Conservation (phyloP, 2,888 invertebrate genomes). For the Salpingus planirostris region DNA sequence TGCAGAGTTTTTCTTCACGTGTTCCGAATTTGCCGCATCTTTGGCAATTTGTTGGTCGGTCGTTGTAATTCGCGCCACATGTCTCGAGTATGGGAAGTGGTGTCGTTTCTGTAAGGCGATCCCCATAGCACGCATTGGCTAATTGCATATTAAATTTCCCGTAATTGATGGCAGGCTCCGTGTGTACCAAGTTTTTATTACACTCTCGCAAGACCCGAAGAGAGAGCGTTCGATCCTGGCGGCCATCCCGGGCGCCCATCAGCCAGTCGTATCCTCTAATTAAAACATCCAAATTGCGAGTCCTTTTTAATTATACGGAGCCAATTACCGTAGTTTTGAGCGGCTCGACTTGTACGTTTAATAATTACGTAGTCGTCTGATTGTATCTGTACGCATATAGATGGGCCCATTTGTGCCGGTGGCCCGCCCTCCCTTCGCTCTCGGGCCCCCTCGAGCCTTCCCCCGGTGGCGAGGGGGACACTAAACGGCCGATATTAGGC, state of each 20-base stretch:
- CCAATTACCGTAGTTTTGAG: conserved; percentile 33
- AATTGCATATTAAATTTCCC: conserved; percentile 2
- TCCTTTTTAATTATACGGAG: conserved; percentile 30
- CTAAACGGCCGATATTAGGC: conserved; percentile 12
- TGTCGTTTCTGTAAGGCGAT: conserved; percentile 5
- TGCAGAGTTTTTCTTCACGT: no score
- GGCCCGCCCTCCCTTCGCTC: not conserved
- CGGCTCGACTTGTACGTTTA: conserved; percentile 31
- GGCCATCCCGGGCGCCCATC: conserved; percentile 10
- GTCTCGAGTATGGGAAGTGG: conserved; percentile 1
- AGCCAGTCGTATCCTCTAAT: no score
- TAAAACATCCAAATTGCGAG: conserved; percentile 34
- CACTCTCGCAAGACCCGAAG: no score
- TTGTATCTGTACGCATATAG: conserved; percentile 33
- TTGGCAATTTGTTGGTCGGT: no score
- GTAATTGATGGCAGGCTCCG: not conserved
- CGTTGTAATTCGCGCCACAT: conserved; percentile 7
- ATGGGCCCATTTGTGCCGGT: conserved; percentile 13
- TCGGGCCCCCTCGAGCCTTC: not conserved
- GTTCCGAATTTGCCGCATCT: no score
- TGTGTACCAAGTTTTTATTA: conserved; percentile 2
- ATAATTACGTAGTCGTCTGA: conserved; percentile 29
- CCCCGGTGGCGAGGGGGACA: conserved; percentile 2
- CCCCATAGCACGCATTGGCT: conserved; percentile 4
- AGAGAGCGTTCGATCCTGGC: no score